Base-by-base conservation (phyloP, 1,140 invertebrate genomes). In the Lutraria rhynchaena region DNA sequence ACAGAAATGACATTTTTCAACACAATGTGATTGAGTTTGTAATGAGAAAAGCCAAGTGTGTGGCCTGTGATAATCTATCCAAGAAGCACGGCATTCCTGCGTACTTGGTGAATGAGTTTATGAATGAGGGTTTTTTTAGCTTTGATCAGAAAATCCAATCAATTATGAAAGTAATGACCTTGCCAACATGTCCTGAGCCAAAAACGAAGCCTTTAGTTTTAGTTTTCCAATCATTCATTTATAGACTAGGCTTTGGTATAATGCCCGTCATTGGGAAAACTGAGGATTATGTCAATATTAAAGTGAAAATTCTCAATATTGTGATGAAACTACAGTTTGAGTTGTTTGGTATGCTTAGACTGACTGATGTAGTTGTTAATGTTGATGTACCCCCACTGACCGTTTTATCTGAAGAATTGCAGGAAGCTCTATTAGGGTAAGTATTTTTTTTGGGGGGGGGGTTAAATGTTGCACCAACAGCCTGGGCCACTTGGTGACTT, bases 241-340 rank as follows among this genome's bases (percentile, higher is more conserved):
- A 65, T 41, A 65, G 61, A 17, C 46, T 35, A 44, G n/a, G 5
- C 11, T 44, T 44, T 35, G 46, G 4, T 13, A 22, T 65, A 29
- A 46, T 41, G 2, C 41, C 41, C 7, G 27, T 35, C 22, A 41
- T 65, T 44, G 22, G 46, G 13, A 35, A 22, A n/a, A 35, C 37
- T 24, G 61, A 65, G 22, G 61, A 65, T 41, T 65, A 65, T 24
- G 27, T 65, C 19, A 65, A 65, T 15, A 9, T 5, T 24, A 65
- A 65, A 44, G n/a, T 65, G 0, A 41, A 44, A 24, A 44, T 44
- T 29, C 46, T 65, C 22, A 44, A 15, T 65, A 41, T 65, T 5
- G 11, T 65, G 61, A 65, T 44, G 37, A 65, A 44, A 15, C 37
- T 65, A 44, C 61, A 46, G 22, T 65, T 65, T 46, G 61, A 65